A percentile compares a stretch with the other conserved stretches of the same genome.
Conservation (phyloP, 23 tunicate genomes). For the Corella eumyota region DNA sequence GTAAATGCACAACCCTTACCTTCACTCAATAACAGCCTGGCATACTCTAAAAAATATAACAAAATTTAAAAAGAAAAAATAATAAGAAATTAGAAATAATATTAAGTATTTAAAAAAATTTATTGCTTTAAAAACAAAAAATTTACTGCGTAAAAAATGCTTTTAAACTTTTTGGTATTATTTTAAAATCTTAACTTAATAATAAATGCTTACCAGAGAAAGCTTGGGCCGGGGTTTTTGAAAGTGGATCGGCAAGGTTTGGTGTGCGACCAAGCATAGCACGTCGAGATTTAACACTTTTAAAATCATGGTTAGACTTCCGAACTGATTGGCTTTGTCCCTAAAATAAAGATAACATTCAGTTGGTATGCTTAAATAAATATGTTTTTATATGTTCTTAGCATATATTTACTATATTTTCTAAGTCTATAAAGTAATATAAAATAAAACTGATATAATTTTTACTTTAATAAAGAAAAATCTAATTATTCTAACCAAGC, state of each 20-base stretch:
- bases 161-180: background rate
- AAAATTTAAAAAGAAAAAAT: background rate
- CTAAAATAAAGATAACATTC: no score
- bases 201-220: constrained; percentile 10
- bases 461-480: background rate
- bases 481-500: no score
- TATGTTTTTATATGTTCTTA: no score
- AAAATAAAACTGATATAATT: background rate
- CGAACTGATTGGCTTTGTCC: no score
- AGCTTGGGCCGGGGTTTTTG: constrained; percentile 35
- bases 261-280: constrained; percentile 74
- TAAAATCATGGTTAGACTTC: constrained; percentile 47
- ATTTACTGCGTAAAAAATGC: no score
- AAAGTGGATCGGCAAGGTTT: constrained; percentile 69
- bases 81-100: background rate
- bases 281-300: constrained; percentile 54
- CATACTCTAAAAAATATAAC: constrained; percentile 21
- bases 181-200: background rate
- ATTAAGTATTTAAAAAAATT: no score
- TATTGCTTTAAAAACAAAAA: no score
- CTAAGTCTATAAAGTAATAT: background rate
- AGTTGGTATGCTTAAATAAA: no score
- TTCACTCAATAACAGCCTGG: constrained; percentile 24
- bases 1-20: constrained; percentile 53
- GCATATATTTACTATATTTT: no score